These are phyloP conservation scores for Brachirus orientalis DNA, from an alignment of 2,113 vertebrate species.

Conservation along the genomic window DNA sequence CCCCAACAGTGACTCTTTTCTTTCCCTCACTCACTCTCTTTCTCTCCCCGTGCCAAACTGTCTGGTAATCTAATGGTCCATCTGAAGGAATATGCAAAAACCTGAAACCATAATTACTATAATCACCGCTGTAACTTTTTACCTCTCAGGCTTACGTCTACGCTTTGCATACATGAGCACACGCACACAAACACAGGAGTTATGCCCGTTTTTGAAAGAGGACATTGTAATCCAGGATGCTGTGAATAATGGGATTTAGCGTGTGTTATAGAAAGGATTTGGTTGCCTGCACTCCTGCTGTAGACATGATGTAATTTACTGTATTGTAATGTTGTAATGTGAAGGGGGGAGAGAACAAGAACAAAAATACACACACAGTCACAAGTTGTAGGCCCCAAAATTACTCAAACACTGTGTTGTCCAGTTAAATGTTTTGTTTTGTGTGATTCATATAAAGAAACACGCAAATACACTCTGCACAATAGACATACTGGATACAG, in stretches of 20 bases:
- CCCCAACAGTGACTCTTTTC: conserved; percentile 53
- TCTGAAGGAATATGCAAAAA: conserved; percentile 72
- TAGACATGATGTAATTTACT: conserved; percentile 58
- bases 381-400: background rate
- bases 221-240: conserved; percentile 60
- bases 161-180: conserved; percentile 9
- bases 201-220: conserved; percentile 45
- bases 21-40: background rate
- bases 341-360: conserved; percentile 43
- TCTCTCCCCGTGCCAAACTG: conserved; percentile 35
- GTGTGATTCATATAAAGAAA: background rate
- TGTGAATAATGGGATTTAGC: conserved; percentile 60
- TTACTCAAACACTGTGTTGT: background rate
- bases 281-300: conserved; percentile 38
- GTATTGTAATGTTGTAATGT: conserved; percentile 7
- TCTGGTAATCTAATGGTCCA: conserved; percentile 64
- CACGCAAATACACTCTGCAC: background rate
- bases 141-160: conserved; percentile 65
- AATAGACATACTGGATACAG: background rate
- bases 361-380: background rate
- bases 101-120: conserved; percentile 78
- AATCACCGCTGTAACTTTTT: conserved; percentile 73
- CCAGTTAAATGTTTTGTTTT: background rate
- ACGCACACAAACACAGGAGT: conserved; percentile 12
- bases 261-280: conserved; percentile 43